A percentile compares a stretch with the other conserved stretches of the same genome.
These are phyloP conservation scores for Azemiops feae DNA, from an alignment of 2,113 vertebrate species.

Conservation along the genomic window DNA sequence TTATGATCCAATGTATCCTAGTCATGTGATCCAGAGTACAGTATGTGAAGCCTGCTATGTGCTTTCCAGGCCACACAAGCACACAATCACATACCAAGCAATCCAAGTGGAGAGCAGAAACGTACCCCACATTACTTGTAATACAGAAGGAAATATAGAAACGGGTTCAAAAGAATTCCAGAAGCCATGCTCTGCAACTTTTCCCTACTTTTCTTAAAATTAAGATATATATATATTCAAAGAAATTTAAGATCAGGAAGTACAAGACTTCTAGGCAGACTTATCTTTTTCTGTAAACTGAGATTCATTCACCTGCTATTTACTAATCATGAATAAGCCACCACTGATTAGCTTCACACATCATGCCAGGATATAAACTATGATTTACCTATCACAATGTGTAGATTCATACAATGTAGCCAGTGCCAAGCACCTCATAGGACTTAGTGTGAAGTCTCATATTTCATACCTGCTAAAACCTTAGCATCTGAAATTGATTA, in stretches of 20 bases:
- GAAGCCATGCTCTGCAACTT: background rate
- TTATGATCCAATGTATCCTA: background rate
- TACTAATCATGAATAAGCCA: background rate
- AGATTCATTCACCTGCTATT: background rate
- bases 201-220: background rate
- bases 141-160: background rate
- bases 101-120: background rate
- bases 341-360: background rate
- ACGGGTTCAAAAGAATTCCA: background rate
- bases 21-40: background rate
- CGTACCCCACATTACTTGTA: background rate
- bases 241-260: background rate
- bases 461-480: background rate
- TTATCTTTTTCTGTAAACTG: background rate
- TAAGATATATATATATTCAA: background rate
- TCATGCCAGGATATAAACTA: background rate
- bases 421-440: background rate
- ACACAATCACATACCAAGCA: background rate
- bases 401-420: background rate
- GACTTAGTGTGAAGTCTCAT: background rate
- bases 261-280: background rate
- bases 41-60: background rate
- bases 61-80: background rate
- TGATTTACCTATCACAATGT: background rate
- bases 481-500: background rate